Evolutionary conservation across 2,113 vertebrate species (phyloP), one percentile per base, ranked within the genome.

Genomic region (Dromas ardeola): DNA sequence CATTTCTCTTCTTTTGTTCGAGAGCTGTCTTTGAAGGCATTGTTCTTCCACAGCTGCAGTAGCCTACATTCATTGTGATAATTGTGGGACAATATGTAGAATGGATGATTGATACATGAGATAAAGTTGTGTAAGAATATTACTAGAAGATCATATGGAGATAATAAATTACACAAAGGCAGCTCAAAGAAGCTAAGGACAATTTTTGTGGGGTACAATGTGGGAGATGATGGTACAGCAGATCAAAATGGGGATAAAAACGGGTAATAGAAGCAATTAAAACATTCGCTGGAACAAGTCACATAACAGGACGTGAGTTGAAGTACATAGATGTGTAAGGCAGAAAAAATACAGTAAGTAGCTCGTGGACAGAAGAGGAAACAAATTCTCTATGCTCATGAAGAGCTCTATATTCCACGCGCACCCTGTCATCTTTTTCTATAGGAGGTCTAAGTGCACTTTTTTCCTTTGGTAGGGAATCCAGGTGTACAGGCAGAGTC

Each of bases 11-110:
- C 95, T 94, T 97, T 96, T 97, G 96, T 97, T 96, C 0, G 1
- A 82, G 90, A 92, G 93, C 85, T 90, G 93, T 90, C 93, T 97
- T 96, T 96, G 96, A 97, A 95, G 93, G 90, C 96, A 96, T 97
- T 97, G 96, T 97, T 97, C 85, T 90, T 91, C 78, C 96, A 94
- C 96, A 97, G 96, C 96, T 96, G 96, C 96, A 95, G 96, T 96
- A 96, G 96, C 96, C 92, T 95, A 93, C 96, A 97, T 97, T 96
- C 96, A 96, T 90, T 94, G 93, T 96, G 95, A 95, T 96, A 96
- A 97, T 96, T 96, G 70, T 95, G 95, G 93, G 93, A 97, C 96
- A 97, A 96, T 96, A 95, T 90, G 62, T 52, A 85, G 92, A 95
- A 61, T 58, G 92, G 92, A 95, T 96, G 95, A 97, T 96, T 96